These are phyloP conservation scores for Oncorhynchus clarkii DNA, from an alignment of 2,113 vertebrate genomes.

Conservation along the genomic window DNA sequence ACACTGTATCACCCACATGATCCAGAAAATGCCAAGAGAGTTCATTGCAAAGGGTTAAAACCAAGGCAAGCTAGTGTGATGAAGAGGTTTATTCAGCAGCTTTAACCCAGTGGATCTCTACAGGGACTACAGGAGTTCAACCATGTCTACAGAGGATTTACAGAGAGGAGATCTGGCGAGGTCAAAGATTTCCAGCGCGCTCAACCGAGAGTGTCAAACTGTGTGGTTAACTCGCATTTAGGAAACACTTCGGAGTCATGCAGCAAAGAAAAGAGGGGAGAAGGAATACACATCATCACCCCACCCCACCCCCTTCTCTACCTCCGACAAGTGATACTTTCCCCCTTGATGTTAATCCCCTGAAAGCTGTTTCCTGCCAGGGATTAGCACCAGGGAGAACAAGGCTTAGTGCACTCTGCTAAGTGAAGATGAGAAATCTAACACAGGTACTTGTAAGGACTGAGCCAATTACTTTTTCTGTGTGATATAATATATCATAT, in stretches of 20 bases:
- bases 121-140: slow-evolving; percentile 39
- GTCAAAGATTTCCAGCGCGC: slow-evolving; percentile 42
- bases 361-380: slow-evolving; percentile 71
- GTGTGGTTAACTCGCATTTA: slow-evolving; percentile 36
- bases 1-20: too few species aligned
- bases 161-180: slow-evolving; percentile 15
- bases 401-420: slow-evolving; percentile 66
- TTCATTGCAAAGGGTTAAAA: too few species aligned
- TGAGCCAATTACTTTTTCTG: slow-evolving; percentile 56
- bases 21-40: too few species aligned
- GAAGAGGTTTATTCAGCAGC: not conserved
- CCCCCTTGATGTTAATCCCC: slow-evolving; percentile 72
- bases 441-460: slow-evolving; percentile 67
- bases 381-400: slow-evolving; percentile 72
- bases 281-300: slow-evolving; percentile 5
- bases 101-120: slow-evolving; percentile 16
- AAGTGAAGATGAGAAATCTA: slow-evolving; percentile 68
- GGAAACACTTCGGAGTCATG: slow-evolving; percentile 12
- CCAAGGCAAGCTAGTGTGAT: not conserved
- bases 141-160: slow-evolving; percentile 25
- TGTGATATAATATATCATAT: slow-evolving; percentile 47
- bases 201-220: slow-evolving; percentile 24
- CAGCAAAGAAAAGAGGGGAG: slow-evolving; percentile 17
- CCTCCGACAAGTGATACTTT: slow-evolving; percentile 29
- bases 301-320: not conserved